phyloP scores from a whole-genome alignment of 2,888 invertebrate species.

The Mythimna pallens region DNA sequence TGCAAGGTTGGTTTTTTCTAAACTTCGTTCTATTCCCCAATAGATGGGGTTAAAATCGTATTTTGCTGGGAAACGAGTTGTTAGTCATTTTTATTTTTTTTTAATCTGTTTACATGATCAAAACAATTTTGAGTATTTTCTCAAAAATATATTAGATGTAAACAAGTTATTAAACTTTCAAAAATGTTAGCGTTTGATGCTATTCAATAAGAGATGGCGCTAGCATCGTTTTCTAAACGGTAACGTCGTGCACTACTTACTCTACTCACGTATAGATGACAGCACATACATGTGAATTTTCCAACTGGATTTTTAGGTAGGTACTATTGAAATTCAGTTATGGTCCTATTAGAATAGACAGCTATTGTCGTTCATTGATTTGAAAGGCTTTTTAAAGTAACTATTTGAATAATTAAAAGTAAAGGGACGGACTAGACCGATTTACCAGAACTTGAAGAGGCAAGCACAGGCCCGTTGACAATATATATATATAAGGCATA shows the following conservation, averaged over 20 bases:
- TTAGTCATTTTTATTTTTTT: no score
- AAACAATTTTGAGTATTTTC: not conserved
- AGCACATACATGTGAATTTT: not conserved
- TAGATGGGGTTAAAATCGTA: conserved; percentile 25
- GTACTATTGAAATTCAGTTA: not conserved
- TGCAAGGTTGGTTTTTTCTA: rapidly evolving
- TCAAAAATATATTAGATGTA: rapidly evolving
- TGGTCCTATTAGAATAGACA: not conserved
- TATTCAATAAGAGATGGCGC: conserved; percentile 63
- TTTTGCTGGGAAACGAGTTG: rapidly evolving
- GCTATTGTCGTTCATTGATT: no score
- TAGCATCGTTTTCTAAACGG: conserved; percentile 4
- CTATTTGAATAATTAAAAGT: not conserved
- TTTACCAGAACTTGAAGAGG: no score
- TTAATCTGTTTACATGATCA: rapidly evolving
- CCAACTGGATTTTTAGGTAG: conserved; percentile 4
- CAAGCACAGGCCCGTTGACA: no score
- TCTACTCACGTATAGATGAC: conserved; percentile 62
- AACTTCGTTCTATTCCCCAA: conserved; percentile 11
- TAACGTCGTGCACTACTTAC: conserved; percentile 35
- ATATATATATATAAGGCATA: no score
- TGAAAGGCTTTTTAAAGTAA: not conserved
- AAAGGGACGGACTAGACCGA: no score
- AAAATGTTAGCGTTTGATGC: conserved; percentile 4
- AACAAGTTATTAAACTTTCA: not conserved